Conservation (phyloP, 1,140 invertebrate genomes). For the Monochamus saltuarius region DNA sequence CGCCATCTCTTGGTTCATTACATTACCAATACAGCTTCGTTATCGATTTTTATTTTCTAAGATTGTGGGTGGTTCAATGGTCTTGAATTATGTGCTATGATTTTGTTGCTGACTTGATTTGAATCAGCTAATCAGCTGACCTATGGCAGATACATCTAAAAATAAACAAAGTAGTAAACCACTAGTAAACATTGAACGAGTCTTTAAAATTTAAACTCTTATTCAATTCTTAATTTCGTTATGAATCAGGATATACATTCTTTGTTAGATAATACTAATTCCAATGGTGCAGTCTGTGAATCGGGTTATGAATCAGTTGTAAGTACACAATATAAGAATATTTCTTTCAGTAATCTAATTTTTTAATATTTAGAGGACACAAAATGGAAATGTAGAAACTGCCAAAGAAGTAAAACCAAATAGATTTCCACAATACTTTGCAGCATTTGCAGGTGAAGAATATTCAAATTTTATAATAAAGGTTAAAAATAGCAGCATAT, state of each 20-base stretch:
- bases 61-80: no score
- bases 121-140: neutral
- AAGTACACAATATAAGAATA: constrained; percentile 18
- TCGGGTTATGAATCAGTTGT: constrained; percentile 26
- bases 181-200: neutral
- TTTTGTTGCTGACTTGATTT: neutral
- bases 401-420: constrained; percentile 44
- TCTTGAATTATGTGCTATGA: no score
- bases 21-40: no score
- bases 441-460: constrained; percentile 60
- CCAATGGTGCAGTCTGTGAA: constrained; percentile 13
- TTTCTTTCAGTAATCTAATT: neutral
- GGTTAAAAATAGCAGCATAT: constrained; percentile 1
- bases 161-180: neutral
- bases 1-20: no score
- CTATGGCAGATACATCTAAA: neutral
- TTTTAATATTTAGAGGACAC: constrained; percentile 22
- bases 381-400: constrained; percentile 5
- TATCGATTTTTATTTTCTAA: no score
- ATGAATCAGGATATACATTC: constrained; percentile 31
- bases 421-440: constrained; percentile 67
- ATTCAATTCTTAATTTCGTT: neutral
- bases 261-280: constrained; percentile 21
- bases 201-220: neutral
- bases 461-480: neutral